phyloP scores from a whole-genome alignment of 2,888 invertebrate genomes.

The Helleia helle region DNA sequence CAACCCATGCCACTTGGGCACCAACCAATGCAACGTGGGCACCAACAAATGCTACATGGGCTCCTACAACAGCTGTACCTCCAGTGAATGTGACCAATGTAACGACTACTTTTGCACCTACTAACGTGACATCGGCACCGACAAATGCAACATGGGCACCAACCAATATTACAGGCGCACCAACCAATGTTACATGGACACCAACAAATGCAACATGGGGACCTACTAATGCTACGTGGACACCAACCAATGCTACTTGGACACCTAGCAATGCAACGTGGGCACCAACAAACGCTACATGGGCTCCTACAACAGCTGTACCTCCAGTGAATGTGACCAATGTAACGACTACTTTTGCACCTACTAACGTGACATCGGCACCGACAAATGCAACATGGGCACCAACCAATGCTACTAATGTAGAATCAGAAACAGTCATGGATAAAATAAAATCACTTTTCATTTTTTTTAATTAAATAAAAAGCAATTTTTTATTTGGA shows the following conservation, averaged over 20 bases:
- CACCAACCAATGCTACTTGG: too few relatives aligned
- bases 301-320: slow-evolving; percentile 12
- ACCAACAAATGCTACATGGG: slow-evolving; percentile 14
- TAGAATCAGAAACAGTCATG: too few relatives aligned
- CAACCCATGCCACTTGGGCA: slow-evolving; percentile 13
- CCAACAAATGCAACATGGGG: slow-evolving; percentile 8
- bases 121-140: too few relatives aligned
- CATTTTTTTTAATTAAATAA: too few relatives aligned
- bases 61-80: slow-evolving; percentile 11
- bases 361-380: neutral
- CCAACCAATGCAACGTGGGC: slow-evolving; percentile 10
- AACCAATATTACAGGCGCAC: slow-evolving; percentile 11
- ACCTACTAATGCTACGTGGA: too few relatives aligned
- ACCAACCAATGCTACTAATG: slow-evolving; percentile 7
- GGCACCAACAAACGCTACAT: too few relatives aligned
- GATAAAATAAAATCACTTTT: too few relatives aligned
- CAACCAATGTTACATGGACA: slow-evolving; percentile 9
- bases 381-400: neutral
- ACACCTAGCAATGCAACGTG: slow-evolving; percentile 9
- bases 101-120: too few relatives aligned
- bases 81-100: slow-evolving; percentile 11
- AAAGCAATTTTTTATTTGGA: too few relatives aligned
- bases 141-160: slow-evolving; percentile 12
- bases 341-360: neutral
- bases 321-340: neutral